A percentile compares a stretch with the other conserved stretches of the same genome.
These are phyloP conservation scores for Drosophila teissieri DNA, from an alignment of 1,140 invertebrate genomes.

Conservation along the genomic window DNA sequence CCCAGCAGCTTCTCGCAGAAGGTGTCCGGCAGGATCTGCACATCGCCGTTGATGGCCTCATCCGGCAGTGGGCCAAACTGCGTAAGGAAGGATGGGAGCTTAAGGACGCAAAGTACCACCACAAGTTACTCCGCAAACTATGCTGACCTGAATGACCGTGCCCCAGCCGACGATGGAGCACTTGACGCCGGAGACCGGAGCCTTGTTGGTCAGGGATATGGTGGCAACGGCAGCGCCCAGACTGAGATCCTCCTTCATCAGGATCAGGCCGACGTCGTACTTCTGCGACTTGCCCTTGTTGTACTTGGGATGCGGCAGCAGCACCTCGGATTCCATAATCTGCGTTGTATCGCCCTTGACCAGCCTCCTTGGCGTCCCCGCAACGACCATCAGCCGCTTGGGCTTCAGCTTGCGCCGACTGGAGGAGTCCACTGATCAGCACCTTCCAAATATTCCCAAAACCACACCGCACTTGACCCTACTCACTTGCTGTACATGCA, in stretches of 20 bases:
- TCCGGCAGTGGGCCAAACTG: slow-evolving; percentile 44
- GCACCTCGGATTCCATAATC: not conserved
- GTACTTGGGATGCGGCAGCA: slow-evolving; percentile 47
- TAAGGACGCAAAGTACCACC: not conserved
- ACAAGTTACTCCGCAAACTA: too few species aligned
- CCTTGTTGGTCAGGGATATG: not conserved
- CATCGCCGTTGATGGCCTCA: slow-evolving; percentile 42
- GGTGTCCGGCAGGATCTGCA: slow-evolving; percentile 1
- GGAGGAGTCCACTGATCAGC: too few species aligned
- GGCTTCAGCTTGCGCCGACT: not conserved
- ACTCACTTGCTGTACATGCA: slow-evolving; percentile 45
- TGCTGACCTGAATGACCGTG: slow-evolving; percentile 53
- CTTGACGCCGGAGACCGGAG: not conserved
- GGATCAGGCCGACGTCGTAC: slow-evolving; percentile 53
- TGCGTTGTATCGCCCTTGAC: slow-evolving; percentile 16
- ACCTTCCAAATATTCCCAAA: too few species aligned
- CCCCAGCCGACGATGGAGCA: slow-evolving; percentile 74
- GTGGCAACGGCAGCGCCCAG: not conserved
- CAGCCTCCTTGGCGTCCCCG: slow-evolving; percentile 55
- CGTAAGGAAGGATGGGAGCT: not conserved
- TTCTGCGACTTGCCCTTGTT: not conserved
- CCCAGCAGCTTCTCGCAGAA: not conserved
- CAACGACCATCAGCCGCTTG: slow-evolving; percentile 9
- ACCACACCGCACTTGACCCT: too few species aligned
- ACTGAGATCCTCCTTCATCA: slow-evolving; percentile 12